Conservation (phyloP, 2,888 invertebrate species). For the Ormyrus labotus region DNA sequence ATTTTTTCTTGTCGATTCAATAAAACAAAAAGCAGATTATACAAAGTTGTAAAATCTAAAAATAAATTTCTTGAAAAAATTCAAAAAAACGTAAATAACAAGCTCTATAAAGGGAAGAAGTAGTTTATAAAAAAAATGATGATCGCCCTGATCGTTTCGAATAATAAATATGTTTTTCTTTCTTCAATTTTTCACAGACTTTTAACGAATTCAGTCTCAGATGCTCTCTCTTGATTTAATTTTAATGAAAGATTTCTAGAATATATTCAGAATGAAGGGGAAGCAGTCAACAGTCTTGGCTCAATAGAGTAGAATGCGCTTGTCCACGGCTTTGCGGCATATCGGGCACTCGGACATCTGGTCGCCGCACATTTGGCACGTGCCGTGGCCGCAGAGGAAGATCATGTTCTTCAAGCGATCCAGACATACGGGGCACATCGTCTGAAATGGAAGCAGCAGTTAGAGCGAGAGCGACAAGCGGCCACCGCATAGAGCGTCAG, state of each 20-base stretch:
- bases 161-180: background rate
- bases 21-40: conserved; percentile 15
- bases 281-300: conserved; percentile 52
- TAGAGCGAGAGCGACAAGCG: background rate
- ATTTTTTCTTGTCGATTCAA: conserved; percentile 22
- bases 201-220: conserved; percentile 47
- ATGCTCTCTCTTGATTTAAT: conserved; percentile 48
- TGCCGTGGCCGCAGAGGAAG: conserved; percentile 97
- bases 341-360: conserved; percentile 98
- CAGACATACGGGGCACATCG: conserved; percentile 98
- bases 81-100: background rate
- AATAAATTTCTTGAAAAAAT: conserved; percentile 5
- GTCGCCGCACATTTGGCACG: conserved; percentile 99
- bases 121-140: background rate
- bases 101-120: conserved; percentile 19
- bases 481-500: too few relatives aligned
- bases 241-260: conserved; percentile 27
- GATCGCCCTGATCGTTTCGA: background rate
- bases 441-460: conserved; percentile 80
- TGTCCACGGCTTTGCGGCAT: conserved; percentile 97
- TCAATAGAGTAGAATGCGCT: conserved; percentile 93
- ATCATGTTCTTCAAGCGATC: conserved; percentile 99
- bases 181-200: conserved; percentile 12
- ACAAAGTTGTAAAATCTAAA: background rate
- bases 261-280: conserved; percentile 12